Evolutionary conservation across 2,113 vertebrate species (phyloP), one percentile per base, ranked within the genome.

Genomic region (Rattus rattus): DNA sequence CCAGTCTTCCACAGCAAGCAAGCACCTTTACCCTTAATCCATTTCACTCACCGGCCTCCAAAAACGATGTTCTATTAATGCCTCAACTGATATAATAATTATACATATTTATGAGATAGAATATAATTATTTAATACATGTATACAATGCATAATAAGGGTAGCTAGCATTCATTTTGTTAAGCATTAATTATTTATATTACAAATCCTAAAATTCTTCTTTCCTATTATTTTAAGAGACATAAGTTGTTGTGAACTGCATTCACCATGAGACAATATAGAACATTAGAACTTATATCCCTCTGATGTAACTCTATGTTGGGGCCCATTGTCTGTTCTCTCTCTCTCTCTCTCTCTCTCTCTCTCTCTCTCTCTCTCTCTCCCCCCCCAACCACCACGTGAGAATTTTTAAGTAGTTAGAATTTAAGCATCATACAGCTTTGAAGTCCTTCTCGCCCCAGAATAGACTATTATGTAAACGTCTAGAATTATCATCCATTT

Each of bases 391-490:
- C 33, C n/a, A 73, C 56, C 6, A 56, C 33, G 69, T 49, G n/a
- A 86, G 39, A 91, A 59, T 39, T 92, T 97, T 72, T 88, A 94
- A 69, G 83, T 80, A 59, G 69, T 26, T 92, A 14, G 9, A 83
- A 87, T 59, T 75, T 94, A 56, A 69, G 9, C 80, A 59, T 89
- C 85, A 94, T 79, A 88, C 91, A 96, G 73, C 26, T 79, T 69
- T 95, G 63, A 93, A 93, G 88, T 79, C 13, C 33, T 88, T 92
- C 43, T 92, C 69, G 8, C 54, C 52, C 85, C 65, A 94, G 39
- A 96, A 96, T 88, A 49, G 36, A 90, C 77, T 91, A 96, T 90
- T 93, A 88, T 61, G 10, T 93, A 95, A 95, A 94, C 52, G 39
- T 54, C 63, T 87, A 88, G 24, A 95, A 90, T 88, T 39, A 93